These are phyloP conservation scores for Hylyphantes graminicola DNA, from an alignment of 1,140 invertebrate species.

Conservation along the genomic window DNA sequence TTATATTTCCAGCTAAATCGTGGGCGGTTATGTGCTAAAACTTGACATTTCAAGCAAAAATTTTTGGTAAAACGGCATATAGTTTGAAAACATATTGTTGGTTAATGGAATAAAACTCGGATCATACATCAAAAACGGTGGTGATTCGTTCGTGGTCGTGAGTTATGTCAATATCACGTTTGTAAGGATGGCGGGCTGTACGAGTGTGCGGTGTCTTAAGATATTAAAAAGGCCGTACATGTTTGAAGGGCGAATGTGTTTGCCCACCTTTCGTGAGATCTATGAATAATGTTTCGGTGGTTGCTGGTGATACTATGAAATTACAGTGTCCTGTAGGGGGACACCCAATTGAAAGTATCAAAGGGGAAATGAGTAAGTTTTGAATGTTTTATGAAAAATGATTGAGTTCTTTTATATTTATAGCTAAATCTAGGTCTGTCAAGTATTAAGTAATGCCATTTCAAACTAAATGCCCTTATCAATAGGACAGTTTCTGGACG, in stretches of 20 bases:
- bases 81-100: no score
- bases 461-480: no score
- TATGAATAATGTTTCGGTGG: slow-evolving; percentile 69
- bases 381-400: neutral
- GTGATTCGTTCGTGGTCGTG: slow-evolving; percentile 73
- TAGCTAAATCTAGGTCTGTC: no score
- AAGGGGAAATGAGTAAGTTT: slow-evolving; percentile 70
- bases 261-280: slow-evolving; percentile 68
- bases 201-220: slow-evolving; percentile 66
- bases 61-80: no score
- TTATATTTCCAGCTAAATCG: no score
- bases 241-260: slow-evolving; percentile 61
- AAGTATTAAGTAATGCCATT: no score
- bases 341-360: slow-evolving; percentile 66
- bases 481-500: no score
- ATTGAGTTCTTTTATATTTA: no score
- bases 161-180: slow-evolving; percentile 69
- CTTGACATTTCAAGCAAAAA: no score
- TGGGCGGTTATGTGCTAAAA: no score
- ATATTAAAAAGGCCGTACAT: slow-evolving; percentile 65
- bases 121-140: slow-evolving; percentile 68
- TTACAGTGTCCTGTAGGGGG: slow-evolving; percentile 65
- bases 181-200: slow-evolving; percentile 65
- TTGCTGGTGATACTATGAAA: slow-evolving; percentile 68
- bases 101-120: no score